phyloP scores from a whole-genome alignment of 2,797 vertebrate genomes.

The Galaxias olidus region DNA sequence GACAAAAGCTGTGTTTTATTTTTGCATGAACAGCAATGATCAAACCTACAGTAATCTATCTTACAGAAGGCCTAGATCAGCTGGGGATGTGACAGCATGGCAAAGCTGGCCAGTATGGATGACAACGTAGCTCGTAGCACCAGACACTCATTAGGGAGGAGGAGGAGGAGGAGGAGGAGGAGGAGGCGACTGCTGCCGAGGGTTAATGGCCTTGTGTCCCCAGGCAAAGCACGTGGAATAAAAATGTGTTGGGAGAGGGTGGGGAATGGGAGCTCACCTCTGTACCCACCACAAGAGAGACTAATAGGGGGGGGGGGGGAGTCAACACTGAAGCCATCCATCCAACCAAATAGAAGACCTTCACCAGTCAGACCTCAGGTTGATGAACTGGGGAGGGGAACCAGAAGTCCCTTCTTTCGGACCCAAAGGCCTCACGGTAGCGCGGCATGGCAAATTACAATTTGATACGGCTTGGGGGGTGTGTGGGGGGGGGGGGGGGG shows the following conservation, averaged over 20 bases:
- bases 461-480: too few species aligned
- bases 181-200: constrained; percentile 42
- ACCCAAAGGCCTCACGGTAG: too few species aligned
- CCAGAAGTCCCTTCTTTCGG: too few species aligned
- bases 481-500: too few species aligned
- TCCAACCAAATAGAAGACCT: constrained; percentile 10
- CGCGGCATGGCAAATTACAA: too few species aligned
- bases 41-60: constrained; percentile 29
- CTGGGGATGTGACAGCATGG: constrained; percentile 36
- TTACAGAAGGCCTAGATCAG: constrained; percentile 37
- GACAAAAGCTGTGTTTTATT: constrained; percentile 12
- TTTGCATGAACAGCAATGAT: constrained; percentile 33
- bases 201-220: constrained; percentile 62
- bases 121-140: constrained; percentile 42
- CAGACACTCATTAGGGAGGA: constrained; percentile 52
- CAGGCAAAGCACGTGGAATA: constrained; percentile 47
- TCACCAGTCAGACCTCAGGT: constrained; percentile 4
- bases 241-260: constrained; percentile 36
- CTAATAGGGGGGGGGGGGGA: constrained; percentile 8
- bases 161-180: constrained; percentile 37
- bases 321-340: constrained; percentile 5
- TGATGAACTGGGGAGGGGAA: neutral
- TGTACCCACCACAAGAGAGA: constrained; percentile 11
- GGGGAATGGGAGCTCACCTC: constrained; percentile 21
- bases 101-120: constrained; percentile 50